A percentile compares a stretch with the other conserved stretches of the same genome.
phyloP scores from a whole-genome alignment of 2,888 invertebrate genomes.

The Tanypteryx hageni region DNA sequence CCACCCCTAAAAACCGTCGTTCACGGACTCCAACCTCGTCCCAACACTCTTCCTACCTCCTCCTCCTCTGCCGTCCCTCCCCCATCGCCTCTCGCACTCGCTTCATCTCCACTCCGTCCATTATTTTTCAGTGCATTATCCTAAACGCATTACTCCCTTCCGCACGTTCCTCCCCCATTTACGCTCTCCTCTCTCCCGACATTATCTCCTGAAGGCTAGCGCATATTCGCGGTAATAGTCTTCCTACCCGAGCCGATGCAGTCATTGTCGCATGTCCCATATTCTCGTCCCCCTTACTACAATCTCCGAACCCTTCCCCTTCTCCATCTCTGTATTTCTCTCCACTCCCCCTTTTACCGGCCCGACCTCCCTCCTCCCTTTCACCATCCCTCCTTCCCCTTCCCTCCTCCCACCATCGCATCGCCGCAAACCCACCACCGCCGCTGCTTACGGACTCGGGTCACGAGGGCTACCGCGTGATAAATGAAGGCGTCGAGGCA shows the following conservation, averaged over 20 bases:
- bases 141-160: conserved; percentile 31
- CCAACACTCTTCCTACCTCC: not conserved
- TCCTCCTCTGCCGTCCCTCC: not conserved
- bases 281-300: not conserved
- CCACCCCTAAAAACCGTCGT: conserved; percentile 20
- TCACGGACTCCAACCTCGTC: not conserved
- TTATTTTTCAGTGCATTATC: conserved; percentile 62
- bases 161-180: not conserved
- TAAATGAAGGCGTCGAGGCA: conserved; percentile 62
- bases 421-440: not conserved
- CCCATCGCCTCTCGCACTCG: not conserved
- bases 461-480: conserved; percentile 58
- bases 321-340: not conserved
- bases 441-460: conserved; percentile 59
- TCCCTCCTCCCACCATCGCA: not conserved
- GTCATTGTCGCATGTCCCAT: not conserved
- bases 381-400: not conserved
- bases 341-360: not conserved
- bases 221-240: conserved; percentile 41
- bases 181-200: not conserved
- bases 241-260: not conserved
- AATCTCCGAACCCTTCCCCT: not conserved
- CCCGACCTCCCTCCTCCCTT: not conserved
- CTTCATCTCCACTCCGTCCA: not conserved
- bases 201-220: not conserved